A percentile compares a stretch with the other conserved stretches of the same genome.
phyloP scores from a whole-genome alignment of 2,113 vertebrate species.

The Hippocampus mohnikei region DNA sequence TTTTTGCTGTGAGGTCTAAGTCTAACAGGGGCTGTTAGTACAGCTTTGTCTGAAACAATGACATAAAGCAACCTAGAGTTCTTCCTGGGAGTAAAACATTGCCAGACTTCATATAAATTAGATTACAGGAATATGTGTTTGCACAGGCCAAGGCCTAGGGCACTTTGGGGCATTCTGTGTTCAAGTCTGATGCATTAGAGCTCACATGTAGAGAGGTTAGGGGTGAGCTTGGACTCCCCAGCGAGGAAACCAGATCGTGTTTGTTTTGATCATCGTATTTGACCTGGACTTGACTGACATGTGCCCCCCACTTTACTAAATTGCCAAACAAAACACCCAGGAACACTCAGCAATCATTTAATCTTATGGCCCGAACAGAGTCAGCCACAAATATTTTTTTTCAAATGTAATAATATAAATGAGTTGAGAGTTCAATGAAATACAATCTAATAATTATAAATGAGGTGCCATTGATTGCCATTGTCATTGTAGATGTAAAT shows the following conservation, averaged over 20 bases:
- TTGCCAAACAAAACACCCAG: conserved; percentile 55
- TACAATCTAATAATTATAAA: background rate
- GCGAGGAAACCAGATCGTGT: conserved; percentile 56
- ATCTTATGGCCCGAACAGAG: conserved; percentile 39
- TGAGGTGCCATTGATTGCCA: background rate
- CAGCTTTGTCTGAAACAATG: conserved; percentile 35
- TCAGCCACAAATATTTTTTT: conserved; percentile 23
- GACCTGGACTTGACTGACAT: conserved; percentile 71
- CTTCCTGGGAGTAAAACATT: conserved; percentile 57
- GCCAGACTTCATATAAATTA: conserved; percentile 64
- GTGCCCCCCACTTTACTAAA: conserved; percentile 55
- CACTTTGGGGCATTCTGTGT: conserved; percentile 41
- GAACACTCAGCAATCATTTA: conserved; percentile 42
- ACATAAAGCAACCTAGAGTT: conserved; percentile 39
- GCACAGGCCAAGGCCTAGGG: conserved; percentile 45
- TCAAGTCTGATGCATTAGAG: conserved; percentile 32
- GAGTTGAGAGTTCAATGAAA: conserved; percentile 21
- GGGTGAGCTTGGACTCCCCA: conserved; percentile 46
- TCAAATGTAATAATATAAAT: conserved; percentile 26
- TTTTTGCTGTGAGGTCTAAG: conserved; percentile 12
- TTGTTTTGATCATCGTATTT: conserved; percentile 66
- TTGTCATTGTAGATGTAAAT: background rate
- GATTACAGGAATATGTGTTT: conserved; percentile 54
- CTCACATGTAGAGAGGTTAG: conserved; percentile 45
- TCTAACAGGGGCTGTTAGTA: conserved; percentile 10